These are phyloP conservation scores for Rhynchotus rufescens DNA, from an alignment of 2,797 vertebrate genomes.

Conservation along the genomic window DNA sequence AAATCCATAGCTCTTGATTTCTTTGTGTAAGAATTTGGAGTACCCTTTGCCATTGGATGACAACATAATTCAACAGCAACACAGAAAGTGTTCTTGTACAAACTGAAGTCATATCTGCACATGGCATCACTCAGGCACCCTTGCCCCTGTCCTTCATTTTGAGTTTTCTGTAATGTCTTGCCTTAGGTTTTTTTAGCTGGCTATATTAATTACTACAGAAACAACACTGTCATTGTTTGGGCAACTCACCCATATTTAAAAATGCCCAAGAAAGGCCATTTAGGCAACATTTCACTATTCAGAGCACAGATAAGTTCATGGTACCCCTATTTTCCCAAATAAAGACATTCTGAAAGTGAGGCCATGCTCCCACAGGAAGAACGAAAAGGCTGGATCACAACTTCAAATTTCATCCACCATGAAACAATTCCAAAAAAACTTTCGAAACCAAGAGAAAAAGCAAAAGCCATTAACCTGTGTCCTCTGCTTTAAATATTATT, in stretches of 20 bases:
- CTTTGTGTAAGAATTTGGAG: neutral
- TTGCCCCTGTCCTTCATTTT: neutral
- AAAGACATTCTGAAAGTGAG: neutral
- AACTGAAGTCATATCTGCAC: neutral
- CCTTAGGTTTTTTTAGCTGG: neutral
- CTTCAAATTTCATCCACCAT: neutral
- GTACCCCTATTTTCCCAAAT: neutral
- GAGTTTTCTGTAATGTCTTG: neutral
- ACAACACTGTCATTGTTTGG: neutral
- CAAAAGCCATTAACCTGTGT: neutral
- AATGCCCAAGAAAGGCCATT: neutral
- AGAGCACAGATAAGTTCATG: neutral
- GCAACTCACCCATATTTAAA: neutral
- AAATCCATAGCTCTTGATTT: neutral
- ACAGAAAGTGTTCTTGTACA: neutral
- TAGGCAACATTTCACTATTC: neutral
- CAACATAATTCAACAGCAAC: neutral
- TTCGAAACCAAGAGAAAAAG: neutral
- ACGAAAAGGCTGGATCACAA: neutral
- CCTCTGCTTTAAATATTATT: neutral
- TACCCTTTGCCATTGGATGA: neutral
- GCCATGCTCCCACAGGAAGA: neutral
- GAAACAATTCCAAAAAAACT: neutral
- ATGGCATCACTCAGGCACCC: neutral
- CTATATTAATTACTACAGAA: neutral